Evolutionary conservation across 2,113 vertebrate genomes (phyloP), one percentile per base, ranked within the genome.

Genomic region (Orcinus orca): DNA sequence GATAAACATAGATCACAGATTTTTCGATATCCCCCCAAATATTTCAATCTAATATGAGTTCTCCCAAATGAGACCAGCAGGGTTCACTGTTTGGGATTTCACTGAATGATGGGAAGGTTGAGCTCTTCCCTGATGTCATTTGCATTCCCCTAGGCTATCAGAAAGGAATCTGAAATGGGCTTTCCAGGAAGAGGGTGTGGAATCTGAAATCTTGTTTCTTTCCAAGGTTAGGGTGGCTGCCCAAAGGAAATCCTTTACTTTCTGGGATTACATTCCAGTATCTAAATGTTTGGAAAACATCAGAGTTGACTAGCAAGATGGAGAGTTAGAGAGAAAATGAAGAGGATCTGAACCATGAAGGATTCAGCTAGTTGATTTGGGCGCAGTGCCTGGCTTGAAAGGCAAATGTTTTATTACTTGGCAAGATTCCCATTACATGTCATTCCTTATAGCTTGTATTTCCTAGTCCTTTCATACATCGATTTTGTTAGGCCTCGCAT

Each of bases 391-490:
- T 96, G 62, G 53, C 85, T 97, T 95, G 55, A 95, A 97, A 97
- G 94, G 86, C 79, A 92, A 93, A 88, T 96, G 81, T 90, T 96
- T 97, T 97, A 97, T 97, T 96, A 88, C 71, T 96, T 97, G 97
- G 98, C 97, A 73, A 50, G 77, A 90, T 88, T 96, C 94, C 97
- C 76, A 88, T 38, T 60, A 88, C 76, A 23, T 96, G 96, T 97
- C 97, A 96, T 41, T 96, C 76, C 82, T 88, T 90, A 95, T n/a
- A 85, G 85, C 76, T 80, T 96, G 85, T 67, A 88, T 93, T 96
- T 97, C 90, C 95, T 96, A 94, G 88, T 83, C 41, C 67, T 96
- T 97, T 92, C 88, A 63, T 77, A 95, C 81, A 93, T 68, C 14
- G 44, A 44, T 93, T 95, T 88, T 95, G 41, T 85, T 90, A 96